phyloP scores from a whole-genome alignment of 2,888 invertebrate genomes.

The Conops quadrifasciatus region DNA sequence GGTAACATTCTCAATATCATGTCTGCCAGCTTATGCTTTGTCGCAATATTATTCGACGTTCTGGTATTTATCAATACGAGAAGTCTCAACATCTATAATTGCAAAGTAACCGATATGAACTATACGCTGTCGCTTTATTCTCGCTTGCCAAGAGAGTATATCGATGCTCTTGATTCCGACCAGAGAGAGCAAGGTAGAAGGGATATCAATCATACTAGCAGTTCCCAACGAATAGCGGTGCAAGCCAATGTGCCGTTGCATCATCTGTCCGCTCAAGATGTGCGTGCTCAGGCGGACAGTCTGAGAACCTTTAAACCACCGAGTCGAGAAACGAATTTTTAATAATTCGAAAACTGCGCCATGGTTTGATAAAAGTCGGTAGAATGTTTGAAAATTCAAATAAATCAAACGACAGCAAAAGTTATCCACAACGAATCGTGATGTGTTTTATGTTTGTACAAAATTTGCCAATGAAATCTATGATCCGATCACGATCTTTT shows the following conservation, averaged over 20 bases:
- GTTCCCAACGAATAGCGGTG: conserved; percentile 57
- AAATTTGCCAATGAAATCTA: conserved; percentile 35
- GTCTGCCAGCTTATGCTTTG: conserved; percentile 64
- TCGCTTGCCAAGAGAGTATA: conserved; percentile 53
- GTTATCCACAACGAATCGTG: too few species aligned
- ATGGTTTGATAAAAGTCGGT: too few species aligned
- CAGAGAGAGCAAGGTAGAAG: conserved; percentile 14
- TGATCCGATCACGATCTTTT: conserved; percentile 36
- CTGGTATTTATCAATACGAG: conserved; percentile 65
- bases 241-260: conserved; percentile 60
- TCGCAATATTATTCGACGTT: conserved; percentile 65
- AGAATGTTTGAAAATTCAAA: too few species aligned
- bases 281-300: conserved; percentile 56
- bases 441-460: conserved; percentile 32
- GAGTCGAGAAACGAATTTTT: conserved; percentile 62
- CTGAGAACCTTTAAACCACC: conserved; percentile 59
- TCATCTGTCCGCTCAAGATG: conserved; percentile 59
- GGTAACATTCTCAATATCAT: conserved; percentile 67
- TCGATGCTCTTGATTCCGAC: conserved; percentile 11
- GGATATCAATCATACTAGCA: conserved; percentile 49
- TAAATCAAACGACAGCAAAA: too few species aligned
- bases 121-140: conserved; percentile 60
- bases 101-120: conserved; percentile 63
- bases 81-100: conserved; percentile 59
- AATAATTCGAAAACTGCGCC: too few species aligned